Percentiles rank a stretch among this genome's conserved stretches.
Evolutionary conservation across 2,797 vertebrate genomes (phyloP).

Genomic region (Lates japonicus): DNA sequence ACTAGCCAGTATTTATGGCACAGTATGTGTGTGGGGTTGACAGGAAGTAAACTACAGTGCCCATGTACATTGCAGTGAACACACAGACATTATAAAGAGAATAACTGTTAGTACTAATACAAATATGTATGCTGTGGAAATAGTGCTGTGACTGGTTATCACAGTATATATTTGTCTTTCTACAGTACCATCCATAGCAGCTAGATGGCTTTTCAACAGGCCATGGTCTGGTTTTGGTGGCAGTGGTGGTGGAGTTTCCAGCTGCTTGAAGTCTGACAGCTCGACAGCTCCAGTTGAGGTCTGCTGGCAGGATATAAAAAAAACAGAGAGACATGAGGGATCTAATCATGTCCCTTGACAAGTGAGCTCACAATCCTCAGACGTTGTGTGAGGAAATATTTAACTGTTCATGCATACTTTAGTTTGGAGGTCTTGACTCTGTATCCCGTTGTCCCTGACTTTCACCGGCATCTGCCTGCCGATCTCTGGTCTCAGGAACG

Average conservation of each 20-base stretch:
- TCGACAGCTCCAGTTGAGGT: slow-evolving; percentile 89
- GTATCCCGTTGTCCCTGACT: slow-evolving; percentile 91
- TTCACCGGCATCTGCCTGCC: slow-evolving; percentile 89
- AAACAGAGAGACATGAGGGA: slow-evolving; percentile 33
- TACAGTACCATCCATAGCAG: slow-evolving; percentile 87
- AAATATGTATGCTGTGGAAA: not conserved
- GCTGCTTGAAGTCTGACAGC: slow-evolving; percentile 87
- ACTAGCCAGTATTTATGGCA: not conserved
- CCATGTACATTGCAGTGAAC: no score
- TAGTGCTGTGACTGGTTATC: slow-evolving; percentile 14
- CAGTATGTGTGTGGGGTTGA: not conserved
- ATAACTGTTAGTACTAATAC: not conserved
- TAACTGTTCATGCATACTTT: slow-evolving; percentile 84
- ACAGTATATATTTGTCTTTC: slow-evolving; percentile 12
- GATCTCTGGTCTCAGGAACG: slow-evolving; percentile 90
- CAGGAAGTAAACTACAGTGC: not conserved
- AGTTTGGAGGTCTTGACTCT: slow-evolving; percentile 85
- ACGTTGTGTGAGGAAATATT: slow-evolving; percentile 19
- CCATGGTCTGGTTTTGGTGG: slow-evolving; percentile 91
- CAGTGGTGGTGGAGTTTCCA: slow-evolving; percentile 89
- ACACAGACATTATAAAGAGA: not conserved
- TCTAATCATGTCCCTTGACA: slow-evolving; percentile 29
- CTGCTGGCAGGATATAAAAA: slow-evolving; percentile 52
- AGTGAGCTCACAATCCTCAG: slow-evolving; percentile 10
- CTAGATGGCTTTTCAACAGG: slow-evolving; percentile 88